phyloP scores from a whole-genome alignment of 2,888 invertebrate species.

The Cantharis flavilabris region DNA sequence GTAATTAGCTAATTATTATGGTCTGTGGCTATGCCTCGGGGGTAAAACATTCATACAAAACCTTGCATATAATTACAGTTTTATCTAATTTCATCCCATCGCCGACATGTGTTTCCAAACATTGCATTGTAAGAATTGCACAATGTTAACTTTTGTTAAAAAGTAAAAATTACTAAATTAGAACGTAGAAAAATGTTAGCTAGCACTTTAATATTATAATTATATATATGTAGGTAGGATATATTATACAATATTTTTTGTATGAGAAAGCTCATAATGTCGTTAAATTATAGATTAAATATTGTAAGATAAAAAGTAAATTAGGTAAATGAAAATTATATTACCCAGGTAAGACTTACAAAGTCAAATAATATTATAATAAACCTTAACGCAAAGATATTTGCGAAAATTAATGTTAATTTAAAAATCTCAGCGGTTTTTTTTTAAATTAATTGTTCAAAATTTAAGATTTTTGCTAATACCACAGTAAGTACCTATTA shows the following conservation, averaged over 20 bases:
- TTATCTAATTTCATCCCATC: constrained; percentile 28
- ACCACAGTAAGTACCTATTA: background rate
- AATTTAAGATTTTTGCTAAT: background rate
- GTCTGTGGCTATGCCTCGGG: constrained; percentile 27
- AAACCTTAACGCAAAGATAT: background rate
- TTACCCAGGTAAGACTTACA: background rate
- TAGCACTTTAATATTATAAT: constrained; percentile 15
- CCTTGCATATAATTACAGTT: constrained; percentile 32
- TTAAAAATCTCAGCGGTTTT: no score
- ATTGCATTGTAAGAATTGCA: constrained; percentile 15
- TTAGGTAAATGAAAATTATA: background rate
- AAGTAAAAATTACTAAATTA: constrained; percentile 3
- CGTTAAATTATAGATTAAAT: background rate
- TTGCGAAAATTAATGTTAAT: background rate
- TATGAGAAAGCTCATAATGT: background rate
- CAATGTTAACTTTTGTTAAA: constrained; percentile 16
- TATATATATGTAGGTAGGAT: background rate
- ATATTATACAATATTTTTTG: background rate
- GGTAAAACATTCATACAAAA: constrained; percentile 24
- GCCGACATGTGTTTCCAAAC: constrained; percentile 23
- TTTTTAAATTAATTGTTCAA: no score
- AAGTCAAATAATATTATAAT: background rate
- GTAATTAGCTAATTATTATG: constrained; percentile 36
- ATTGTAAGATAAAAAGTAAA: background rate
- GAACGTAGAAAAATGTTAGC: constrained; percentile 14